Evolutionary conservation across 2,797 vertebrate species (phyloP).

Genomic region (Hephaestus fuliginosus): DNA sequence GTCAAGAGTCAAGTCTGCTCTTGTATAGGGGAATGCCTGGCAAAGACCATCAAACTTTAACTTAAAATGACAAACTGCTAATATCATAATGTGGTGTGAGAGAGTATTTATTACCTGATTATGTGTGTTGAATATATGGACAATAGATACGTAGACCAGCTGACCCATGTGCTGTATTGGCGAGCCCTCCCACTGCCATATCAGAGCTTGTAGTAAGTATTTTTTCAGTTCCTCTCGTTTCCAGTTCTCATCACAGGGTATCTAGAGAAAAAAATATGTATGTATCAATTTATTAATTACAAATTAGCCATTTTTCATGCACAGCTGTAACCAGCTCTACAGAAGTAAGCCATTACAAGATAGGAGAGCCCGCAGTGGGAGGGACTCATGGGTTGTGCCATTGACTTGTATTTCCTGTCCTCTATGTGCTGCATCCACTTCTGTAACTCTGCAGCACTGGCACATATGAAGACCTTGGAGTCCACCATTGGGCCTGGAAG

Average conservation of each 20-base stretch:
- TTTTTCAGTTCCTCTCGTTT: slow-evolving; percentile 87
- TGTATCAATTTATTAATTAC: background rate
- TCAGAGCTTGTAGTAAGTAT: slow-evolving; percentile 80
- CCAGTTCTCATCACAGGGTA: slow-evolving; percentile 89
- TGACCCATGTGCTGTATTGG: slow-evolving; percentile 89
- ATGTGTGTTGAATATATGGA: slow-evolving; percentile 82
- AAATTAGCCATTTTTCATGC: background rate
- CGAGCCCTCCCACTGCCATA: slow-evolving; percentile 88
- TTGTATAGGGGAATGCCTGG: background rate
- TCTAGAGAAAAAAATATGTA: slow-evolving; percentile 63
- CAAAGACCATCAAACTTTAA: background rate
- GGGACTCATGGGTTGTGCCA: slow-evolving; percentile 74
- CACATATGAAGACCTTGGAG: slow-evolving; percentile 84
- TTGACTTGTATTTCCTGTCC: slow-evolving; percentile 81
- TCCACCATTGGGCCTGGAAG: slow-evolving; percentile 86
- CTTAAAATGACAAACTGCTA: background rate
- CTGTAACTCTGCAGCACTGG: slow-evolving; percentile 75
- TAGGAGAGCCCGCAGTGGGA: slow-evolving; percentile 83
- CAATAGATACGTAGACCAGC: slow-evolving; percentile 80
- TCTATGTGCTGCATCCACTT: slow-evolving; percentile 84
- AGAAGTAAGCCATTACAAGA: slow-evolving; percentile 73
- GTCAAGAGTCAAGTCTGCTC: background rate
- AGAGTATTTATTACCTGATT: slow-evolving; percentile 72
- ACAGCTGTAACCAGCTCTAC: slow-evolving; percentile 12
- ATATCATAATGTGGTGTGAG: background rate